These are phyloP conservation scores for Distichodus sexfasciatus DNA, from an alignment of 2,797 vertebrate genomes.

Conservation along the genomic window DNA sequence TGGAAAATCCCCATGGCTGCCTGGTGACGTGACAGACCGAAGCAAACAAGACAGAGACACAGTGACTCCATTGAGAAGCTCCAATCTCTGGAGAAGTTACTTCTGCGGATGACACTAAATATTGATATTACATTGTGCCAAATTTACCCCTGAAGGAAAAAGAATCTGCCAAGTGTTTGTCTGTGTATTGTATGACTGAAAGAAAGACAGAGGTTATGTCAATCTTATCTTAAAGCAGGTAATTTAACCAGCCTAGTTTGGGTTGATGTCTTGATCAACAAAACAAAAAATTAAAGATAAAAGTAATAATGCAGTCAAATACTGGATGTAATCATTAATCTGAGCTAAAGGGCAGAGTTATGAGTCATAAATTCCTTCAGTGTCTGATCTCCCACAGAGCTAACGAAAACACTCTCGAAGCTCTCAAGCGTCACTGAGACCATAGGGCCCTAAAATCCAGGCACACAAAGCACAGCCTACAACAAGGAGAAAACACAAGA, in stretches of 20 bases:
- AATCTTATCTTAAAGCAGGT: too few relatives aligned
- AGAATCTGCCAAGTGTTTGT: neutral
- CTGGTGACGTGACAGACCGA: conserved; percentile 6
- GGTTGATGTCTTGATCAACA: too few relatives aligned
- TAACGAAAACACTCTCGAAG: conserved; percentile 28
- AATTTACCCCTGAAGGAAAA: neutral
- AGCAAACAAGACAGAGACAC: conserved; percentile 20
- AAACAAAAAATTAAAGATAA: neutral
- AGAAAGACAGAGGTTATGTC: too few relatives aligned
- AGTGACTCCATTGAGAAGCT: conserved; percentile 9
- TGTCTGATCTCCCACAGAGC: conserved; percentile 23
- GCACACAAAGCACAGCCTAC: neutral
- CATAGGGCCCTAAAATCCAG: neutral
- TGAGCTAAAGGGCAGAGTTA: conserved; percentile 17
- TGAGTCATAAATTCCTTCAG: conserved; percentile 34
- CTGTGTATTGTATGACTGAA: neutral
- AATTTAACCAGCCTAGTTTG: too few relatives aligned
- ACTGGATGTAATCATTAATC: conserved; percentile 7
- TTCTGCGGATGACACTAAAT: conserved; percentile 1
- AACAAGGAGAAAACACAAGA: neutral
- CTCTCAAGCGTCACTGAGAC: neutral
- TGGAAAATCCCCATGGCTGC: conserved; percentile 23
- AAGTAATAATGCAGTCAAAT: neutral
- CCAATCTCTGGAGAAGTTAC: conserved; percentile 15
- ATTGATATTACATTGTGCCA: neutral